A percentile compares a stretch with the other conserved stretches of the same genome.
Evolutionary conservation across 2,113 vertebrate species (phyloP).

Genomic region (Mus pahari): DNA sequence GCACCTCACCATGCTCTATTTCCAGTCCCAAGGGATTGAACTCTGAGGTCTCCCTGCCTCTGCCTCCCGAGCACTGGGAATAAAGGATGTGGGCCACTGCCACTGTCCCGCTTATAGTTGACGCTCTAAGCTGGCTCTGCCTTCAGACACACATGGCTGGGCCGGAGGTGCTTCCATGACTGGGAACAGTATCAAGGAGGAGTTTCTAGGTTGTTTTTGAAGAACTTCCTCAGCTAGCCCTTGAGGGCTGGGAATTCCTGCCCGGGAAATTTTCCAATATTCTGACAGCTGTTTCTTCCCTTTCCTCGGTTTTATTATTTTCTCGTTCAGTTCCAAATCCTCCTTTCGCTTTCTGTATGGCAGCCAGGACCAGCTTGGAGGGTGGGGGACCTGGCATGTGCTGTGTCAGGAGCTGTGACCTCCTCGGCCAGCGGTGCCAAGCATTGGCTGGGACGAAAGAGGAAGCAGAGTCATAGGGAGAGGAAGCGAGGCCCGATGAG

Average conservation of each 20-base stretch:
- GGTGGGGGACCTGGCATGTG: conserved; percentile 57
- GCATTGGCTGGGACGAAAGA: background rate
- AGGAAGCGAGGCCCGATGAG: background rate
- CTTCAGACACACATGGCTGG: background rate
- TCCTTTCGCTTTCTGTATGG: conserved; percentile 71
- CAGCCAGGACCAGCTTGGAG: background rate
- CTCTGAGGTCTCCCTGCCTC: background rate
- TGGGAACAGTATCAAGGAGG: background rate
- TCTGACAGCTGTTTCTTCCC: conserved; percentile 74
- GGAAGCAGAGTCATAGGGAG: conserved; percentile 33
- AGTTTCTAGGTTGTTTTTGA: conserved; percentile 30
- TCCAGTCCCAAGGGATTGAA: background rate
- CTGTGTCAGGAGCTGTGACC: background rate
- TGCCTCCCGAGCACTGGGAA: background rate
- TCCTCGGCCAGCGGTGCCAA: background rate
- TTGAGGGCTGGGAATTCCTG: conserved; percentile 71
- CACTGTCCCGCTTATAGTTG: background rate
- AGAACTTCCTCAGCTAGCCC: conserved; percentile 17
- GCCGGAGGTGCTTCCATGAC: background rate
- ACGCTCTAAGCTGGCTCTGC: background rate
- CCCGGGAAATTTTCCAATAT: conserved; percentile 74
- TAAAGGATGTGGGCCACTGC: background rate
- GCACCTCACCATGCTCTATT: background rate
- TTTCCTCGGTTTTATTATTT: conserved; percentile 60
- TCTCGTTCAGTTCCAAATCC: conserved; percentile 50